phyloP scores from a whole-genome alignment of 2,888 invertebrate genomes.

The Mylabris sibirica region DNA sequence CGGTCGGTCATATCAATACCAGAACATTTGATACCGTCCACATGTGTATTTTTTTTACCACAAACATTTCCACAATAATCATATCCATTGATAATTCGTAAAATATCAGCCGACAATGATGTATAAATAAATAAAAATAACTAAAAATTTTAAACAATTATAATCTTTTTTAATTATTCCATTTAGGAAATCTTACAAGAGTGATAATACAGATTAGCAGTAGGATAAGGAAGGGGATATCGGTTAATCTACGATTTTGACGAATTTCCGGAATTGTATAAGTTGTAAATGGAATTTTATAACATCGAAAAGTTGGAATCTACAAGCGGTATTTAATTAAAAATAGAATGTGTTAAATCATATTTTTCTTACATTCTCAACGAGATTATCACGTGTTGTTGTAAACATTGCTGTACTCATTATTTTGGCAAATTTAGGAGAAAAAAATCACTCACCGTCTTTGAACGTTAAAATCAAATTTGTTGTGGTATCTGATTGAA shows the following conservation, averaged over 20 bases:
- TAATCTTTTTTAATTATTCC: neutral
- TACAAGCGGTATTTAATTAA: neutral
- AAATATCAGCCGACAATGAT: slow-evolving; percentile 56
- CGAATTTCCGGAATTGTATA: neutral
- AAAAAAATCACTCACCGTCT: neutral
- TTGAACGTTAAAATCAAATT: neutral
- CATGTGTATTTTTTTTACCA: slow-evolving; percentile 61
- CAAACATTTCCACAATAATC: slow-evolving; percentile 72
- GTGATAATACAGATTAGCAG: neutral
- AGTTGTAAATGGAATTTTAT: neutral
- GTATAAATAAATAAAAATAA: slow-evolving; percentile 7
- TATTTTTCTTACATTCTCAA: neutral
- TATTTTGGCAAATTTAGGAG: too few species aligned
- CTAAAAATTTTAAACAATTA: neutral
- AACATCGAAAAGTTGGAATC: slow-evolving; percentile 8
- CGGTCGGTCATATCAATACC: slow-evolving; percentile 23
- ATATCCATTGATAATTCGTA: slow-evolving; percentile 67
- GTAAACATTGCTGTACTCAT: neutral
- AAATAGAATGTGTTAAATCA: neutral
- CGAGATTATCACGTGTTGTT: neutral
- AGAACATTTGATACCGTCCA: slow-evolving; percentile 16
- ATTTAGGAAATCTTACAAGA: slow-evolving; percentile 1
- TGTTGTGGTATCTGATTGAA: neutral
- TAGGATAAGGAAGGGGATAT: neutral
- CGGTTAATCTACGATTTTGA: slow-evolving; percentile 3